Evolutionary conservation across 2,113 vertebrate species (phyloP).

Genomic region (Melozone crissalis): DNA sequence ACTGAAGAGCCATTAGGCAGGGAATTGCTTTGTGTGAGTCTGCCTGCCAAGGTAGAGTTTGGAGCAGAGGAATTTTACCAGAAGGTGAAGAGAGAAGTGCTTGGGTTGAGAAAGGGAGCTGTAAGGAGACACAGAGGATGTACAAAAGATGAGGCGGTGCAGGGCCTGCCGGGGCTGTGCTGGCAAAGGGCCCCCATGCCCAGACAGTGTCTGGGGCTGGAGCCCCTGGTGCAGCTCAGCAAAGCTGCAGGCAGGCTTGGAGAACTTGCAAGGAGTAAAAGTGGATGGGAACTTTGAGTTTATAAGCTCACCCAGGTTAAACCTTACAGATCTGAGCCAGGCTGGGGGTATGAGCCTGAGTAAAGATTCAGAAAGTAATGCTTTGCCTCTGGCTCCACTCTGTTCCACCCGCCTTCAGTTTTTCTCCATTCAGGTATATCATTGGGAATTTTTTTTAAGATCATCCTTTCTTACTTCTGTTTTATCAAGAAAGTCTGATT

Average conservation of each 20-base stretch:
- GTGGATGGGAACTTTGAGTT: not conserved
- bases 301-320: not conserved
- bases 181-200: not conserved
- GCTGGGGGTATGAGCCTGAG: not conserved
- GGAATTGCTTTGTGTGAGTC: not conserved
- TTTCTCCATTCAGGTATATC: not conserved
- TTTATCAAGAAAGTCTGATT: not conserved
- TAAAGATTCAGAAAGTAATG: not conserved
- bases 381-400: not conserved
- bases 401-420: not conserved
- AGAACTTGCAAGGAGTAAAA: not conserved
- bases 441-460: not conserved
- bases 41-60: not conserved
- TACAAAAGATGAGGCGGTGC: not conserved
- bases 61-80: not conserved
- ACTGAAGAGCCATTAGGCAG: not conserved
- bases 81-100: not conserved
- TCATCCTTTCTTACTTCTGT: not conserved
- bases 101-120: not conserved
- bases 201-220: rapidly evolving
- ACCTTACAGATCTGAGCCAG: not conserved
- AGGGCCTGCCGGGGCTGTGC: not conserved
- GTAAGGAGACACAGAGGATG: not conserved
- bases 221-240: rapidly evolving
- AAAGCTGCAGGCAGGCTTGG: not conserved